A percentile compares a stretch with the other conserved stretches of the same genome.
Evolutionary conservation across 2,888 invertebrate genomes (phyloP).

Genomic region (Muscina levida): DNA sequence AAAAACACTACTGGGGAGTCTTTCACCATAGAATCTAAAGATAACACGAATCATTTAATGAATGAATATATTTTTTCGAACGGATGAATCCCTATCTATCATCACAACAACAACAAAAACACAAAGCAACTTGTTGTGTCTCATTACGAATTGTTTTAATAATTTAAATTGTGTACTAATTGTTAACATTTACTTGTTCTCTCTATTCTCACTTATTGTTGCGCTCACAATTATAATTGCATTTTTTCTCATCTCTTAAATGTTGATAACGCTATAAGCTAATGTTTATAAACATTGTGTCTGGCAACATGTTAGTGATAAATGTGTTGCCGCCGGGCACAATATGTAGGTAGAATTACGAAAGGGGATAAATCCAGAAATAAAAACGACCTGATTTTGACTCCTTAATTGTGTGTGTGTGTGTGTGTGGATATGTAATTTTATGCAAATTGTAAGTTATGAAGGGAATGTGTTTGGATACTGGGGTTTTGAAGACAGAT

Average conservation of each 20-base stretch:
- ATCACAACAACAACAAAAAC: not conserved
- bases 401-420: slow-evolving; percentile 2
- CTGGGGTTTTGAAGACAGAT: too few relatives aligned
- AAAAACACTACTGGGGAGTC: slow-evolving; percentile 29
- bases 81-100: slow-evolving; percentile 28
- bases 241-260: slow-evolving; percentile 13
- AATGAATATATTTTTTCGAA: slow-evolving; percentile 13
- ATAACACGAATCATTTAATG: slow-evolving; percentile 26
- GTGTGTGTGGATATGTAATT: not conserved
- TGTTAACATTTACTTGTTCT: not conserved
- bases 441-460: not conserved
- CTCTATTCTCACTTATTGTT: not conserved
- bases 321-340: slow-evolving; percentile 4
- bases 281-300: not conserved
- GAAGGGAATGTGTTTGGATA: not conserved
- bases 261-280: slow-evolving; percentile 2
- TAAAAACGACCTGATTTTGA: slow-evolving; percentile 34
- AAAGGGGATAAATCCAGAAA: slow-evolving; percentile 28
- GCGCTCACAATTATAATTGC: slow-evolving; percentile 13
- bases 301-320: slow-evolving; percentile 5
- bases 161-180: not conserved
- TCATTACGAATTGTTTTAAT: too few relatives aligned
- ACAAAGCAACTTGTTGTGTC: too few relatives aligned
- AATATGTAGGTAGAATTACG: not conserved
- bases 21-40: not conserved